phyloP scores from a whole-genome alignment of 2,797 vertebrate species.

The Capromys pilorides region DNA sequence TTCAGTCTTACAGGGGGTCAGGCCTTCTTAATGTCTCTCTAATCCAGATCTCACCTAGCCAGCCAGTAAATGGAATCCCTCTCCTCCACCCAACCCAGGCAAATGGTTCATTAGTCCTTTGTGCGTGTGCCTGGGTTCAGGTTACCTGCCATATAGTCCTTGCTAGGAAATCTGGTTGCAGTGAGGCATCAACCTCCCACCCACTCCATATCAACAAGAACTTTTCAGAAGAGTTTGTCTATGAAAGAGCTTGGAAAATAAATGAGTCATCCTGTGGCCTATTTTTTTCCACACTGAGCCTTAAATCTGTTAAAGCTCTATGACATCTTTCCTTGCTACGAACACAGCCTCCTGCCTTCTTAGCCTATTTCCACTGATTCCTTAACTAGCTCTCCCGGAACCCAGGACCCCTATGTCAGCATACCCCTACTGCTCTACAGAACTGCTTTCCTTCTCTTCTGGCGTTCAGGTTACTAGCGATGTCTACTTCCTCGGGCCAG shows the following conservation, averaged over 20 bases:
- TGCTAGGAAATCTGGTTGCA: slow-evolving; percentile 26
- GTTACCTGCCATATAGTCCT: background rate
- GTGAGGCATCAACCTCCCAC: slow-evolving; percentile 23
- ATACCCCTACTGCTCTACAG: background rate
- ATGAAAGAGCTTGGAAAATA: background rate
- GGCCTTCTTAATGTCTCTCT: background rate
- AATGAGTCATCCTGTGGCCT: slow-evolving; percentile 27
- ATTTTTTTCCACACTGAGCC: background rate
- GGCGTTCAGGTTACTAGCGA: background rate
- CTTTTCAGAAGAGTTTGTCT: background rate
- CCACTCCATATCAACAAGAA: slow-evolving; percentile 18
- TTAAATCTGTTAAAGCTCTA: background rate
- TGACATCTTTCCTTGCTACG: slow-evolving; percentile 1
- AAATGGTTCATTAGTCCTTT: slow-evolving; percentile 38
- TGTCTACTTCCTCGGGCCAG: background rate
- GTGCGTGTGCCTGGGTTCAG: background rate
- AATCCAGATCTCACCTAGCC: background rate
- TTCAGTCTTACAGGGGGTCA: background rate
- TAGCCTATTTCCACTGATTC: background rate
- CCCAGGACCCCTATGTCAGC: background rate
- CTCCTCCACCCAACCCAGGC: slow-evolving; percentile 27
- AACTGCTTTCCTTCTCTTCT: slow-evolving; percentile 21
- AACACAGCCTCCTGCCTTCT: background rate
- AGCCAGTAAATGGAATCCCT: background rate
- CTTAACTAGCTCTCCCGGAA: background rate